phyloP scores from a whole-genome alignment of 2,797 vertebrate species.

The Sciaenops ocellatus region DNA sequence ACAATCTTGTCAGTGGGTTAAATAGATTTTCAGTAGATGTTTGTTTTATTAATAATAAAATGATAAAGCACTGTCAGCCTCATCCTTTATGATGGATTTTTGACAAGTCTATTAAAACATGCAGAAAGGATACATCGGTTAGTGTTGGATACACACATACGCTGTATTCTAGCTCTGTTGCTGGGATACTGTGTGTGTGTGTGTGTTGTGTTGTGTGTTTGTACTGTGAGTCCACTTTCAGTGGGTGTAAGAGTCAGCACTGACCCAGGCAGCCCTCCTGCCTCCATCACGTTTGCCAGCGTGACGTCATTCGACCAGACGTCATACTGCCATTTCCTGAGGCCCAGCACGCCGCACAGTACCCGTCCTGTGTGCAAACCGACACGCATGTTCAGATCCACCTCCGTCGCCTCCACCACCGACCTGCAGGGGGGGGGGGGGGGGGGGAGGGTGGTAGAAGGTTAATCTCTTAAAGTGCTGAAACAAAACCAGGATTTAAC shows the following conservation, averaged over 20 bases:
- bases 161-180: slow-evolving; percentile 16
- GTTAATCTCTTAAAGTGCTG: slow-evolving; percentile 4
- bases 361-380: slow-evolving; percentile 97
- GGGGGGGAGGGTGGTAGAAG: not conserved
- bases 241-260: slow-evolving; percentile 64
- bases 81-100: not conserved
- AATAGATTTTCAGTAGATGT: not conserved
- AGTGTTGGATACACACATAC: slow-evolving; percentile 9
- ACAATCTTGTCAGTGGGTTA: not conserved
- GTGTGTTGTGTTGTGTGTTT: slow-evolving; percentile 21
- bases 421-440: slow-evolving; percentile 84
- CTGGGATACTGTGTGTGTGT: slow-evolving; percentile 29
- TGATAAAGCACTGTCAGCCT: not conserved
- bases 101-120: slow-evolving; percentile 8
- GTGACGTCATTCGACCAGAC: slow-evolving; percentile 99
- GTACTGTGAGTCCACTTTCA: slow-evolving; percentile 19
- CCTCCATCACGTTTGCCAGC: slow-evolving; percentile 98
- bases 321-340: slow-evolving; percentile 99
- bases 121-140: not conserved
- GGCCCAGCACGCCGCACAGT: slow-evolving; percentile 95
- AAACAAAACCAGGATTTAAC: slow-evolving; percentile 1
- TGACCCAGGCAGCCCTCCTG: slow-evolving; percentile 97
- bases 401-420: slow-evolving; percentile 97
- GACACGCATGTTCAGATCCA: slow-evolving; percentile 98
- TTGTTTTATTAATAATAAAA: not conserved